Base-by-base conservation (phyloP, 23 tunicate species). In the Halocynthia roretzi region DNA sequence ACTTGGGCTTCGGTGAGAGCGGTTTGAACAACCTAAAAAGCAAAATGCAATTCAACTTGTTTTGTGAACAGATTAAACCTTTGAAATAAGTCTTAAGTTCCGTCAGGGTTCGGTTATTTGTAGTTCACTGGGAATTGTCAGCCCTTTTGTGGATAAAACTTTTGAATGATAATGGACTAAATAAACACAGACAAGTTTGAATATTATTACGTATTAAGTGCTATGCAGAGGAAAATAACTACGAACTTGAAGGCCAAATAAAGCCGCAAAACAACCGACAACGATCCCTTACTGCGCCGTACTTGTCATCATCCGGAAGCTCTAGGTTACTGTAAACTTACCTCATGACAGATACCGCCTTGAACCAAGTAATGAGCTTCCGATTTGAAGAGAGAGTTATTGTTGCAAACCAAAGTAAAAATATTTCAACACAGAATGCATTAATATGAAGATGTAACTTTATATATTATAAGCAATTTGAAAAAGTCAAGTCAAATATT, bases 1-100 rank as follows among this genome's bases (percentile, higher is more conserved):
- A 88, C 99, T 40, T 94, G 99, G 8, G 99, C 99, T 73, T 94
- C 99, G 71, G 97, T 94, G 54, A 94, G 85, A 9, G 99, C 99
- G 11, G 99, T 94, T 66, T 87, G 95, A 10, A 94, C 99, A 62
- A 94, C 99, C 98, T 92, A 71, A 48, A 54, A 69, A 61, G 40
- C 2, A 21, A 4, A 31, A 31, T 31, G 44, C 44, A 31, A 31
- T 31, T 31, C 4, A 31, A 31, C 2, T 31, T 31, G 44, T 31
- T 31, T 31, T 4, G 44, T 31, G 1, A 31, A 31, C 44, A 1
- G 44, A 31, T 31, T 1, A 31, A 31, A 31, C 44, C 44, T 31
- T 31, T 31, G 2, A 31, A 31, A 31, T 31, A 31, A 31, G 1
- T 31, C 2, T 31, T 31, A 31, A 31, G 44, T 31, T 31, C 44